Base-by-base conservation (phyloP, 1,140 invertebrate species). In the Diuraphis noxia region DNA sequence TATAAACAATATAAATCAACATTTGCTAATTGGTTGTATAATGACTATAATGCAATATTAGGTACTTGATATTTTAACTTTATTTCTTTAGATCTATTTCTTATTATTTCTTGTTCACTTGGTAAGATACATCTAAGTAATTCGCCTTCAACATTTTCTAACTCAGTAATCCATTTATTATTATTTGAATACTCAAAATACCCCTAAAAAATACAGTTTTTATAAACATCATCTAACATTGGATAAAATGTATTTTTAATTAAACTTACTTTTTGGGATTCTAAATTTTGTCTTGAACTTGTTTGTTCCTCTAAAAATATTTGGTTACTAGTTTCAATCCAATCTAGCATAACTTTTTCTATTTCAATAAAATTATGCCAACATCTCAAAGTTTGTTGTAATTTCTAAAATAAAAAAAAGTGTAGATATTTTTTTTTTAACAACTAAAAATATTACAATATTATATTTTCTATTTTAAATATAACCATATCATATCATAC, bases 331-430 rank as follows among this genome's bases (percentile, higher is more conserved):
- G 96, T 95, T 0, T 96, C 96, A 0, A 98, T 94, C 97, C 98
- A 99, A 91, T 98, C 97, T 40, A 96, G 96, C 1, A 98, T 96
- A 9, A 96, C 95, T 52, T 96, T 91, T 93, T 97, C 96, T 93
- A 96, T 96, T 92, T 97, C 96, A 41, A 96, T 95, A 93, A 97
- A 98, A 92, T 96, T 96, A n/a, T 96, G 96, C 98, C 98, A 99
- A 85, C 96, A 96, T 9, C 97, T 95, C 4, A 97, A 95, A 0
- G 96, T 95, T 93, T 98, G 96, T 92, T 92, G 89, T 40, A 92
- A 46, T 88, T 96, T 95, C 93, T 93, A 93, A 56, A 92, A 72
- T 92, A n/a, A 43, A 91, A 90, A 84, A 92, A 92, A 92, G 13
- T 72, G 43, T 81, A 92, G 82, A 63, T 34, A 4, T 82, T 40